These are phyloP conservation scores for Lutraria rhynchaena DNA, from an alignment of 1,140 invertebrate genomes.

Conservation along the genomic window DNA sequence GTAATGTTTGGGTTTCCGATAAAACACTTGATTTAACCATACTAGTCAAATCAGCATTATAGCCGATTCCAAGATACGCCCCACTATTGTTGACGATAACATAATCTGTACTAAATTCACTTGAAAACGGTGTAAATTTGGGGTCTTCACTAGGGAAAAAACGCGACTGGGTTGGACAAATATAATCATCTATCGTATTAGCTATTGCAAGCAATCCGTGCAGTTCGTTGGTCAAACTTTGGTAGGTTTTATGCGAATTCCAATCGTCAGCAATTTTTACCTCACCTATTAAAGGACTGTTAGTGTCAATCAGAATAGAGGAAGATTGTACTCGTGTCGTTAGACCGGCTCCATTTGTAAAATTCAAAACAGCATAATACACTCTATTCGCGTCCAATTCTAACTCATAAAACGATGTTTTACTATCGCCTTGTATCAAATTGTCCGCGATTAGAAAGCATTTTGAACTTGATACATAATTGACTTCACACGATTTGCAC, in stretches of 20 bases:
- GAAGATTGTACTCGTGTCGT: not conserved
- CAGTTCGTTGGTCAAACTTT: constrained; percentile 9
- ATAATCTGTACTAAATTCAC: constrained; percentile 29
- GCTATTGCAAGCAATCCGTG: constrained; percentile 23
- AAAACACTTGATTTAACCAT: constrained; percentile 21
- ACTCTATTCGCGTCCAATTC: constrained; percentile 13
- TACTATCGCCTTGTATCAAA: constrained; percentile 15
- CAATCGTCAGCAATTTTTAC: constrained; percentile 35
- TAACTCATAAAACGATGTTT: constrained; percentile 38
- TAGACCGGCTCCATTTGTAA: constrained; percentile 37
- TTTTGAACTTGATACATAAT: not conserved
- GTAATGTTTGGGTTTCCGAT: not conserved
- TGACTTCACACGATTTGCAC: constrained; percentile 4
- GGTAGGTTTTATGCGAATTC: constrained; percentile 8
- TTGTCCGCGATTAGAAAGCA: constrained; percentile 25
- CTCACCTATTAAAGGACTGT: not conserved
- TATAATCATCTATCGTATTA: not conserved
- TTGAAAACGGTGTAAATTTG: not conserved
- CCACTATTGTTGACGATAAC: constrained; percentile 8
- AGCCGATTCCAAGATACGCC: constrained; percentile 35
- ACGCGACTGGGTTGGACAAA: constrained; percentile 20
- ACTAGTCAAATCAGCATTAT: constrained; percentile 28
- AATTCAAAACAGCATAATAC: constrained; percentile 21
- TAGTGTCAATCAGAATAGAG: constrained; percentile 25
- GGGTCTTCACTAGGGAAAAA: not conserved